phyloP scores from a whole-genome alignment of 2,888 invertebrate genomes.

The Papilio protenor region DNA sequence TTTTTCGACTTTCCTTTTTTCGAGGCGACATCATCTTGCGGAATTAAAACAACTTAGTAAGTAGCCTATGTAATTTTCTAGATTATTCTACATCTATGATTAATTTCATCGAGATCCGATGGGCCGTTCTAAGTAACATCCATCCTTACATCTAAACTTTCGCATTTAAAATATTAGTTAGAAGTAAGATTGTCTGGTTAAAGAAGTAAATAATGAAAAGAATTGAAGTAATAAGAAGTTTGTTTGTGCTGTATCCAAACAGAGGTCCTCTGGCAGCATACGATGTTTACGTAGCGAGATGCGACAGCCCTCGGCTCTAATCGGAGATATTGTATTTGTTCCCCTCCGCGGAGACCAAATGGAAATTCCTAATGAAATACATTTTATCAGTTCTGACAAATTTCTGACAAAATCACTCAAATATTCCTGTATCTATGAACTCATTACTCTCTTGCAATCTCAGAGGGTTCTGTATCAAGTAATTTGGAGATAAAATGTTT shows the following conservation, averaged over 20 bases:
- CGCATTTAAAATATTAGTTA: too few species aligned
- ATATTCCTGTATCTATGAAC: constrained; percentile 6
- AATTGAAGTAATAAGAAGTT: constrained; percentile 53
- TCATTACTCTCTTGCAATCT: constrained; percentile 4
- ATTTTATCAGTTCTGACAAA: constrained; percentile 32
- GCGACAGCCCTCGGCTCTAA: constrained; percentile 55
- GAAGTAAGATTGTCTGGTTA: background rate
- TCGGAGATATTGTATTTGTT: constrained; percentile 65
- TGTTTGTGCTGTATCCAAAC: constrained; percentile 56
- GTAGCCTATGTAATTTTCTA: too few species aligned
- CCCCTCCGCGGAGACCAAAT: constrained; percentile 44
- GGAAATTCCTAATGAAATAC: constrained; percentile 43
- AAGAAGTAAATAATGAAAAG: constrained; percentile 36
- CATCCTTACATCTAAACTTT: too few species aligned
- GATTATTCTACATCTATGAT: too few species aligned
- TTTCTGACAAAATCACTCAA: constrained; percentile 14
- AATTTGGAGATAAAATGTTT: background rate
- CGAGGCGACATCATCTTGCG: background rate
- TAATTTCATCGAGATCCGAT: too few species aligned
- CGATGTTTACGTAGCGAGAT: constrained; percentile 55
- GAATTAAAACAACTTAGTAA: too few species aligned
- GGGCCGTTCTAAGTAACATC: too few species aligned
- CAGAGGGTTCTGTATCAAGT: background rate
- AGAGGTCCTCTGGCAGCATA: constrained; percentile 56
- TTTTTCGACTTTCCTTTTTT: constrained; percentile 51